Evolutionary conservation across 2,797 vertebrate species (phyloP).

Genomic region (Falco cherrug): DNA sequence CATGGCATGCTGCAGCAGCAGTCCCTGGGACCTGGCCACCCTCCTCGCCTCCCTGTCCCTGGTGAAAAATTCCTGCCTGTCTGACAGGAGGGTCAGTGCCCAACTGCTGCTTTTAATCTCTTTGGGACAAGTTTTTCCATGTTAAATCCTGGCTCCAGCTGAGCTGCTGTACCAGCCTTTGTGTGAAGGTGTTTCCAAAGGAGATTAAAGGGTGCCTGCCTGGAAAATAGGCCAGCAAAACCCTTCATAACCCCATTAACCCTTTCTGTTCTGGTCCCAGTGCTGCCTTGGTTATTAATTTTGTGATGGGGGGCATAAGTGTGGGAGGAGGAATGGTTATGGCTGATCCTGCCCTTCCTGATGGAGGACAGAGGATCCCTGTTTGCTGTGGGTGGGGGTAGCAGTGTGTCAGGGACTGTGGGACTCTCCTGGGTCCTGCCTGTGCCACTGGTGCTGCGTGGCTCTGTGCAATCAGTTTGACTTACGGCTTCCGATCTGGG

Average conservation of each 20-base stretch:
- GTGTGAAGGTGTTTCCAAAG: slow-evolving; percentile 69
- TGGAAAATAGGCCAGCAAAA: slow-evolving; percentile 68
- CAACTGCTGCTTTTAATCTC: slow-evolving; percentile 59
- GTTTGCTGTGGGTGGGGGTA: neutral
- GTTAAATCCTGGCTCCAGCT: slow-evolving; percentile 72
- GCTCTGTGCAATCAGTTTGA: neutral
- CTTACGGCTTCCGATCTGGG: neutral
- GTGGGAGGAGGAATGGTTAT: too few species aligned
- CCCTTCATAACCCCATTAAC: slow-evolving; percentile 60
- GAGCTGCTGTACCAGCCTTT: slow-evolving; percentile 70
- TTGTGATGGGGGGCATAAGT: rapidly evolving
- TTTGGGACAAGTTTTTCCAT: slow-evolving; percentile 54
- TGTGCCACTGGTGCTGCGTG: neutral
- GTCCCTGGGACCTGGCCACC: neutral
- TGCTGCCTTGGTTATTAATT: neutral
- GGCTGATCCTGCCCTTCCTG: neutral
- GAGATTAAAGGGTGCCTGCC: slow-evolving; percentile 69
- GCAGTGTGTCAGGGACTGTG: neutral
- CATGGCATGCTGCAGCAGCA: neutral
- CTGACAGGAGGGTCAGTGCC: neutral
- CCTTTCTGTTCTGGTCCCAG: neutral
- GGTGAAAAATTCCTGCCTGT: slow-evolving; percentile 3
- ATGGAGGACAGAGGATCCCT: neutral
- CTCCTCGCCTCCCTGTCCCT: neutral
- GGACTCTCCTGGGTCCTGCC: rapidly evolving